phyloP scores from a whole-genome alignment of 1,140 invertebrate species.

The Bombus affinis region DNA sequence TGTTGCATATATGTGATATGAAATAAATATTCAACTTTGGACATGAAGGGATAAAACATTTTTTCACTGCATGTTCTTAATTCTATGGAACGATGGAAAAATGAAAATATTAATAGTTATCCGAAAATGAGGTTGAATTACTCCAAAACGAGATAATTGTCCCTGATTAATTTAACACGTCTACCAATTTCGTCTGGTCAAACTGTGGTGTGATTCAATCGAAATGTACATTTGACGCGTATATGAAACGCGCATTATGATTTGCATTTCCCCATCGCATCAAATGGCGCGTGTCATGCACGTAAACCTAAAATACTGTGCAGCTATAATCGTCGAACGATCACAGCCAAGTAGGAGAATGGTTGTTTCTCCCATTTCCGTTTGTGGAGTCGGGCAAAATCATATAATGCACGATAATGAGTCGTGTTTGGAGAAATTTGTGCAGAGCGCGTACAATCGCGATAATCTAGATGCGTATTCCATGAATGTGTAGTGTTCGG shows the following conservation, averaged over 20 bases:
- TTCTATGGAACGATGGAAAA: no score
- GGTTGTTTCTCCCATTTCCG: neutral
- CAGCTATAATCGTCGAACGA: constrained; percentile 5
- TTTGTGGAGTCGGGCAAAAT: neutral
- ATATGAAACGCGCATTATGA: neutral
- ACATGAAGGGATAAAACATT: no score
- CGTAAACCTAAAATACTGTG: neutral
- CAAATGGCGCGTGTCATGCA: neutral
- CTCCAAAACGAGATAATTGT: neutral
- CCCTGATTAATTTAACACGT: no score
- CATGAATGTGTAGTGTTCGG: neutral
- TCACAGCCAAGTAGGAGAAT: neutral
- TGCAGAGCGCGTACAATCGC: neutral
- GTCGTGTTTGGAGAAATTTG: constrained; percentile 1
- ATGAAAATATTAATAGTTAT: neutral
- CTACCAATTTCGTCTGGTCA: no score
- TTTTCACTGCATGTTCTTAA: no score
- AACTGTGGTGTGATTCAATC: no score
- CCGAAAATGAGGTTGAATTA: neutral
- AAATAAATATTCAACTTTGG: no score
- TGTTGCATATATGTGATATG: neutral
- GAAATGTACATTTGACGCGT: no score
- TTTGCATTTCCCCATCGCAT: neutral
- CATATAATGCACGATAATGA: constrained; percentile 1
- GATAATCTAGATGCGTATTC: neutral